Evolutionary conservation across 2,113 vertebrate species (phyloP).

Genomic region (Mesocricetus auratus): DNA sequence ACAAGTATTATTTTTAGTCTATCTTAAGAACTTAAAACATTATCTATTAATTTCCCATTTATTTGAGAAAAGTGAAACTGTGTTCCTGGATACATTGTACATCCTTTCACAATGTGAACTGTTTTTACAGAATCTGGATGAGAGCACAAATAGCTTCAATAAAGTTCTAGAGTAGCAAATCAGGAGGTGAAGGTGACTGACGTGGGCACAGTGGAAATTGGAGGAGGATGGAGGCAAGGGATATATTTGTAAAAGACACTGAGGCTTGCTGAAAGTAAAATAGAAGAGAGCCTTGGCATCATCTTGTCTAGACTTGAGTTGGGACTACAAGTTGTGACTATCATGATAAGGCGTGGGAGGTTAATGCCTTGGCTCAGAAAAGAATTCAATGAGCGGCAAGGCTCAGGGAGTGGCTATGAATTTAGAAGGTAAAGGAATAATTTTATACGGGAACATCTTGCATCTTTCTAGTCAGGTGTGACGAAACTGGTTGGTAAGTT

Average conservation of each 20-base stretch:
- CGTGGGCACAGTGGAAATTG: not conserved
- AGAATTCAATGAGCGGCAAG: not conserved
- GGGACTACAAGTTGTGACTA: not conserved
- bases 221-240: rapidly evolving
- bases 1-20: not conserved
- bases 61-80: not conserved
- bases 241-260: not conserved
- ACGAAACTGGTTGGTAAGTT: not conserved
- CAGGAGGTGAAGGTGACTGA: not conserved
- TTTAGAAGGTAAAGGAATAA: not conserved
- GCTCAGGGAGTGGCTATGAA: not conserved
- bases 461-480: not conserved
- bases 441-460: not conserved
- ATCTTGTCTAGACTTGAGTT: not conserved
- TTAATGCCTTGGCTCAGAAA: not conserved
- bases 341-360: not conserved
- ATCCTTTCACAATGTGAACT: not conserved
- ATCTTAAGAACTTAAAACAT: not conserved
- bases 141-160: not conserved
- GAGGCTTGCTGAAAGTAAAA: not conserved
- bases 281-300: not conserved
- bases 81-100: not conserved
- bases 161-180: not conserved
- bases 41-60: not conserved
- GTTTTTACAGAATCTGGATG: not conserved